phyloP scores from a whole-genome alignment of 2,797 vertebrate species.

The Pyrocephalus nanus region DNA sequence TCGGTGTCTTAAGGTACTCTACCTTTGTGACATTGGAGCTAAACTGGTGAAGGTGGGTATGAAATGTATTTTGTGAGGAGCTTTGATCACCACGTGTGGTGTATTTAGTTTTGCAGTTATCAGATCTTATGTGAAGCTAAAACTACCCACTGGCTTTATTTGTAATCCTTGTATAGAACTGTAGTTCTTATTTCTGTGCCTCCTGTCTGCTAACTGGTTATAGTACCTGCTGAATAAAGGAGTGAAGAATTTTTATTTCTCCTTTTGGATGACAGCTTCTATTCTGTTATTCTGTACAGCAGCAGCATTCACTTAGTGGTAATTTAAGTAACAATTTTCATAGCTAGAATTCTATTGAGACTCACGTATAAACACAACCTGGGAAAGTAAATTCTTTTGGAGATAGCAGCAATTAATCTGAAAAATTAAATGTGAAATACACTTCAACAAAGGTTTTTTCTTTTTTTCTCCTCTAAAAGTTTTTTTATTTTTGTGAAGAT shows the following conservation, averaged over 20 bases:
- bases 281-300: neutral
- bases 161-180: constrained; percentile 30
- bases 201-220: neutral
- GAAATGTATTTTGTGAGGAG: constrained; percentile 34
- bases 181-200: neutral
- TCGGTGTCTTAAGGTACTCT: constrained; percentile 27
- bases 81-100: constrained; percentile 59
- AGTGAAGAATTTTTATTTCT: neutral
- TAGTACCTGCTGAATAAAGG: constrained; percentile 38
- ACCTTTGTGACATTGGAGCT: constrained; percentile 30
- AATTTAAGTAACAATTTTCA: neutral
- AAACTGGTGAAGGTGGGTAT: neutral
- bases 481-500: neutral
- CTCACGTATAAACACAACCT: neutral
- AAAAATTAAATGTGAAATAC: neutral
- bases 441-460: neutral
- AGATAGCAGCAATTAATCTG: neutral
- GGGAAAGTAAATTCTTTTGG: neutral
- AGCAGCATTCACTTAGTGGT: neutral
- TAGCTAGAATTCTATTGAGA: neutral
- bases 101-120: constrained; percentile 4
- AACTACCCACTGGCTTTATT: constrained; percentile 61
- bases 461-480: neutral
- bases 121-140: constrained; percentile 38
- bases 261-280: neutral